Evolutionary conservation across 2,113 vertebrate species (phyloP), one percentile per base, ranked within the genome.

Genomic region (Chionomys nivalis): DNA sequence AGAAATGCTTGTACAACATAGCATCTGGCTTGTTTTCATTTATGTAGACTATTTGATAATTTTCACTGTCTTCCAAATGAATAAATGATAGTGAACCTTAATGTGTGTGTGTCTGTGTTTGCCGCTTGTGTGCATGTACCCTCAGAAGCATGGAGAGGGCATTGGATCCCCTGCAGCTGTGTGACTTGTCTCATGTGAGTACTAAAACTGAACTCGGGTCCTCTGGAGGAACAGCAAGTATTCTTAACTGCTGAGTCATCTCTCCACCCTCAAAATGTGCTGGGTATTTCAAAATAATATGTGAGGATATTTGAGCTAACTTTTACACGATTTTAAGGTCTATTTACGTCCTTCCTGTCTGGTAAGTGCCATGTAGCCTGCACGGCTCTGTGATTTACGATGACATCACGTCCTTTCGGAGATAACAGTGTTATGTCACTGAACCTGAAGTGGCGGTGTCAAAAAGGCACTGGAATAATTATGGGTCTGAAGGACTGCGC

Each of bases 401-500:
- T 94, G 96, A 94, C 90, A 94, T 89, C 77, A 90, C 8, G 3
- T 97, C 87, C 97, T 98, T 97, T 98, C 95, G 96, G 94, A 98
- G 85, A 92, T 87, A 96, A 88, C 78, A 33, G 95, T 96, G 77
- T 96, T 97, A 92, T 93, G 95, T 97, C 96, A 97, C 75, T 2
- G 24, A 91, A 83, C 94, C 89, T 42, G 76, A 90, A 94, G 95
- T 89, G 55, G 73, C 90, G 55, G 85, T 58, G 89, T 98, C 89
- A 97, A 68, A 97, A 98, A 92, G 93, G 86, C 91, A 94, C 4
- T 65, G n/a, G 96, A 93, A 92, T 87, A 95, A 93, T 97, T 97
- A 97, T 73, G 89, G 92, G 78, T 92, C 78, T 87, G 88, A 96
- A 94, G 87, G 96, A 85, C 58, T 91, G 63, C 8, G 87, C 31